A percentile compares a stretch with the other conserved stretches of the same genome.
phyloP scores from a whole-genome alignment of 2,113 vertebrate genomes.

The Sander vitreus region DNA sequence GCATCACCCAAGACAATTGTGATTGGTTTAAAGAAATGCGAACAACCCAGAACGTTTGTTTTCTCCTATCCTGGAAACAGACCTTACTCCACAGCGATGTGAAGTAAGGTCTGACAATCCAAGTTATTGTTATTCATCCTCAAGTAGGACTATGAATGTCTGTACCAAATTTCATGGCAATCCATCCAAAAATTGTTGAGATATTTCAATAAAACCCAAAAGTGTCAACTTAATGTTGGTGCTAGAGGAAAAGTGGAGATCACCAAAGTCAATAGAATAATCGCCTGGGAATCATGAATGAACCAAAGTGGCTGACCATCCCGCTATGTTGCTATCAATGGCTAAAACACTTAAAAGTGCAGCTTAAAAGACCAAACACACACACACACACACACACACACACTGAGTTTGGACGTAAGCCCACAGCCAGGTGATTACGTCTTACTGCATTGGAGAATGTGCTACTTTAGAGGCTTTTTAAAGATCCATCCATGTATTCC shows the following conservation, averaged over 20 bases:
- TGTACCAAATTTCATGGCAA: neutral
- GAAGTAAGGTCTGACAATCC: no score
- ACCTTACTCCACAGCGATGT: no score
- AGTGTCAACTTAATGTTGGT: neutral
- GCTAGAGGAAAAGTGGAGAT: neutral
- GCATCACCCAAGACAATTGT: no score
- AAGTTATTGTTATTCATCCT: neutral
- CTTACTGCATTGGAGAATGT: neutral
- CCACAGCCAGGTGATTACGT: conserved; percentile 4
- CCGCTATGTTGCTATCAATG: neutral
- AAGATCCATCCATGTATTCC: neutral
- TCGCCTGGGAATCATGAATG: no score
- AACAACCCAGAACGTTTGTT: no score
- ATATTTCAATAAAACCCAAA: conserved; percentile 1
- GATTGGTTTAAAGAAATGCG: no score
- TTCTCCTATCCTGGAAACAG: no score
- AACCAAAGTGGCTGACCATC: neutral
- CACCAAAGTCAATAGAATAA: no score
- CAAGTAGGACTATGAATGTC: neutral
- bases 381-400: neutral
- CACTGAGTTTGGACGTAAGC: neutral
- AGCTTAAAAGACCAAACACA: no score
- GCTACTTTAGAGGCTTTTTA: conserved; percentile 7
- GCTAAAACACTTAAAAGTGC: neutral
- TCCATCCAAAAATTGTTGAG: neutral